Conservation (phyloP, 2,888 invertebrate genomes). For the Xiphydria camelus region DNA sequence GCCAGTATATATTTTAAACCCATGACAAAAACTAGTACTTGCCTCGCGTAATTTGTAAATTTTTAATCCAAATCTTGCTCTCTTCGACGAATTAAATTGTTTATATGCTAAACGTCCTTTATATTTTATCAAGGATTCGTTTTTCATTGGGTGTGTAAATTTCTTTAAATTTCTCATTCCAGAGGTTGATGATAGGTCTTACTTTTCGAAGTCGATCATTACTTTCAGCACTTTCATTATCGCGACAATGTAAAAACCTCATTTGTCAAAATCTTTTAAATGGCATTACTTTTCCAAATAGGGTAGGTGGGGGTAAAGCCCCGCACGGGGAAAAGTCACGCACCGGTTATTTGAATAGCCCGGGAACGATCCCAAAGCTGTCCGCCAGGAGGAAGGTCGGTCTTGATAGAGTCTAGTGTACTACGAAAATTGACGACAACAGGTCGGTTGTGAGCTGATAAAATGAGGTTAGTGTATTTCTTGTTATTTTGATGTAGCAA, state of each 20-base stretch:
- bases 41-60: slow-evolving; percentile 14
- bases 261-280: slow-evolving; percentile 22
- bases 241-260: slow-evolving; percentile 25
- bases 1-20: slow-evolving; percentile 15
- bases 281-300: slow-evolving; percentile 22
- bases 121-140: slow-evolving; percentile 14
- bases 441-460: too few species aligned
- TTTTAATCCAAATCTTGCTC: slow-evolving; percentile 16
- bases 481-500: too few species aligned
- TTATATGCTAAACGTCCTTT: slow-evolving; percentile 11
- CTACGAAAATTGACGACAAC: too few species aligned
- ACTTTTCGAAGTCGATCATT: slow-evolving; percentile 33
- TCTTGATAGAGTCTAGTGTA: too few species aligned
- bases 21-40: slow-evolving; percentile 6
- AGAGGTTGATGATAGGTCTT: slow-evolving; percentile 33
- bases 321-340: too few species aligned
- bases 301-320: too few species aligned
- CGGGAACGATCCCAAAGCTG: too few species aligned
- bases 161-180: slow-evolving; percentile 33
- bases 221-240: slow-evolving; percentile 19
- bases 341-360: too few species aligned
- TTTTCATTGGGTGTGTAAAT: slow-evolving; percentile 32
- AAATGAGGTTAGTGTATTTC: too few species aligned
- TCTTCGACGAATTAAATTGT: slow-evolving; percentile 10
- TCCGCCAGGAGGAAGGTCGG: too few species aligned